phyloP scores from a whole-genome alignment of 2,113 vertebrate species.

The Alligator sinensis region DNA sequence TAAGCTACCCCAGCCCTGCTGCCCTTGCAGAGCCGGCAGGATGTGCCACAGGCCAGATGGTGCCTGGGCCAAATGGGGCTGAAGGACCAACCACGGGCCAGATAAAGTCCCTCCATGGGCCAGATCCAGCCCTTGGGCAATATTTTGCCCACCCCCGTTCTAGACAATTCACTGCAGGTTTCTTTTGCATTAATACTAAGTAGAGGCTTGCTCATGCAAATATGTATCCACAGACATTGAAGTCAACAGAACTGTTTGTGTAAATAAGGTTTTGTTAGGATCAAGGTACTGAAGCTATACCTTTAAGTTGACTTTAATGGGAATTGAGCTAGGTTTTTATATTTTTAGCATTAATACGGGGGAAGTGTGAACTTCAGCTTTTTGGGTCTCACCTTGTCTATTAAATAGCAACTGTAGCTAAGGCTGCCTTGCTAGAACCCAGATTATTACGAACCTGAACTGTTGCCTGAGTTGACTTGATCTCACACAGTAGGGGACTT shows the following conservation, averaged over 20 bases:
- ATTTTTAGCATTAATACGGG: not conserved
- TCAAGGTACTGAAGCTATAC: not conserved
- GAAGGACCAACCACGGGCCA: too few species aligned
- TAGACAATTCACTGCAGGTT: not conserved
- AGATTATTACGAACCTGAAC: not conserved
- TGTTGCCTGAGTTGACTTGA: not conserved
- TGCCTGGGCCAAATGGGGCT: too few species aligned
- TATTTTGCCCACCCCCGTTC: too few species aligned
- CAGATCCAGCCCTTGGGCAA: too few species aligned
- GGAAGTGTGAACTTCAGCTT: not conserved
- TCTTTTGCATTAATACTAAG: not conserved
- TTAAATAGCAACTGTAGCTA: not conserved
- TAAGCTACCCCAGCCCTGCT: too few species aligned
- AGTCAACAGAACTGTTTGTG: not conserved
- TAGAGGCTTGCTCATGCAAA: not conserved
- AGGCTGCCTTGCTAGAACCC: not conserved
- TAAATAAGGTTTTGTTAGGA: not conserved
- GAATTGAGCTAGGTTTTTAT: conserved; percentile 11
- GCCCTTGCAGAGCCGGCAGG: too few species aligned
- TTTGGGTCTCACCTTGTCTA: not conserved
- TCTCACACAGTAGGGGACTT: not conserved
- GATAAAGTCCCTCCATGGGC: too few species aligned
- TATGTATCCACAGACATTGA: not conserved
- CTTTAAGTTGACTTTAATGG: not conserved
- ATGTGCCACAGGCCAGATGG: too few species aligned